phyloP scores from a whole-genome alignment of 1,140 invertebrate species.

The Bathynomus jamesi region DNA sequence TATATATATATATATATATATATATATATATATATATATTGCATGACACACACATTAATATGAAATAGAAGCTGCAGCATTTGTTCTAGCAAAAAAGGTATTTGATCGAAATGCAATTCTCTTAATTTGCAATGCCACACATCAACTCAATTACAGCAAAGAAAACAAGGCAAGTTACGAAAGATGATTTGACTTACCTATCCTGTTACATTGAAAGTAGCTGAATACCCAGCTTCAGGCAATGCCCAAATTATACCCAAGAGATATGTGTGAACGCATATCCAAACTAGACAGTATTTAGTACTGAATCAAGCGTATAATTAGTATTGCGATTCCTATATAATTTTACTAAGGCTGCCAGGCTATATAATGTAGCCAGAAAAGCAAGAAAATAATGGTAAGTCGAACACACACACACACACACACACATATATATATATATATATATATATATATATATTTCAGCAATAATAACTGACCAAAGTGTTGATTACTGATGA shows the following conservation, averaged over 20 bases:
- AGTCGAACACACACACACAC: neutral
- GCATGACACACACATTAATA: too few species aligned
- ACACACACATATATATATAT: neutral
- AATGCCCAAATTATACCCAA: neutral
- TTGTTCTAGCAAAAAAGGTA: neutral
- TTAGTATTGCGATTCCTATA: neutral
- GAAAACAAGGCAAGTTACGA: neutral
- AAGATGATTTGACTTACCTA: neutral
- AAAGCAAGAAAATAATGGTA: neutral
- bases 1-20: too few species aligned
- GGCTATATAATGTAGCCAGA: too few species aligned
- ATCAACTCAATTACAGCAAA: neutral
- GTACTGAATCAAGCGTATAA: neutral
- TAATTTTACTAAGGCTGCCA: neutral
- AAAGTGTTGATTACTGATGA: neutral
- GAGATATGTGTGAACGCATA: neutral
- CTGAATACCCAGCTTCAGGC: neutral
- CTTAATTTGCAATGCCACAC: neutral
- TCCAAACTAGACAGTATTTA: neutral
- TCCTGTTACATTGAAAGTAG: neutral
- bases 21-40: too few species aligned
- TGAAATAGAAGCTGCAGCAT: neutral
- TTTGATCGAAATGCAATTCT: neutral
- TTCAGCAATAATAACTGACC: too few species aligned
- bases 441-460: neutral